phyloP scores from a whole-genome alignment of 2,797 vertebrate genomes.

The Sphaeramia orbicularis region DNA sequence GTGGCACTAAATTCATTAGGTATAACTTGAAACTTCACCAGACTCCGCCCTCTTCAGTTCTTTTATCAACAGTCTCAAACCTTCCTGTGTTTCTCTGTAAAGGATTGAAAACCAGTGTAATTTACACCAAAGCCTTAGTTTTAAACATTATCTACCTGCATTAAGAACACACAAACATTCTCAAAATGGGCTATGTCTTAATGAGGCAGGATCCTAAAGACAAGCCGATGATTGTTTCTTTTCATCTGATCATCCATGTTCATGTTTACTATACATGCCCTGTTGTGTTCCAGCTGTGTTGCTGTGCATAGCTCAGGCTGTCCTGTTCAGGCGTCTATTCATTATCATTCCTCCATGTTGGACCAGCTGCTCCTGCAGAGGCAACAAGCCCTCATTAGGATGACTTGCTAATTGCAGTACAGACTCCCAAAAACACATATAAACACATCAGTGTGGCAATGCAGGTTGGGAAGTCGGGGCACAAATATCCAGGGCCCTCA shows the following conservation, averaged over 20 bases:
- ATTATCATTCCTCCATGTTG: slow-evolving; percentile 82
- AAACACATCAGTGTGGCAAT: slow-evolving; percentile 19
- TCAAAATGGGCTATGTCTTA: not conserved
- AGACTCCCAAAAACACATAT: slow-evolving; percentile 49
- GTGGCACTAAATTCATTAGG: slow-evolving; percentile 36
- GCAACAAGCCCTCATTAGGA: slow-evolving; percentile 75
- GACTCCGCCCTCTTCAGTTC: too few relatives aligned
- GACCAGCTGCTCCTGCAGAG: slow-evolving; percentile 76
- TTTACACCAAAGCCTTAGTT: too few relatives aligned
- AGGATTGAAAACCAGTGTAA: too few relatives aligned
- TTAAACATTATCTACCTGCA: not conserved
- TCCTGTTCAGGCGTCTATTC: slow-evolving; percentile 62
- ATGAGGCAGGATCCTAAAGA: not conserved
- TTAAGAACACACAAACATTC: not conserved
- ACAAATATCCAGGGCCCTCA: slow-evolving; percentile 12
- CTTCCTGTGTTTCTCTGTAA: too few relatives aligned
- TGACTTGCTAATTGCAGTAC: slow-evolving; percentile 73
- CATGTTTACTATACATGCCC: slow-evolving; percentile 23
- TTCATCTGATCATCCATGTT: slow-evolving; percentile 13
- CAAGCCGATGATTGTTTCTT: not conserved
- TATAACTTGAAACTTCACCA: not conserved
- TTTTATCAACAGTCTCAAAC: too few relatives aligned
- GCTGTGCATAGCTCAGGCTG: slow-evolving; percentile 42
- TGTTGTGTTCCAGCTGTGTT: slow-evolving; percentile 66
- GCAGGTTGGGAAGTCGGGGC: slow-evolving; percentile 21